Percentiles rank a stretch among this genome's conserved stretches.
These are phyloP conservation scores for Coluber constrictor DNA, from an alignment of 2,797 vertebrate genomes.

Conservation along the genomic window DNA sequence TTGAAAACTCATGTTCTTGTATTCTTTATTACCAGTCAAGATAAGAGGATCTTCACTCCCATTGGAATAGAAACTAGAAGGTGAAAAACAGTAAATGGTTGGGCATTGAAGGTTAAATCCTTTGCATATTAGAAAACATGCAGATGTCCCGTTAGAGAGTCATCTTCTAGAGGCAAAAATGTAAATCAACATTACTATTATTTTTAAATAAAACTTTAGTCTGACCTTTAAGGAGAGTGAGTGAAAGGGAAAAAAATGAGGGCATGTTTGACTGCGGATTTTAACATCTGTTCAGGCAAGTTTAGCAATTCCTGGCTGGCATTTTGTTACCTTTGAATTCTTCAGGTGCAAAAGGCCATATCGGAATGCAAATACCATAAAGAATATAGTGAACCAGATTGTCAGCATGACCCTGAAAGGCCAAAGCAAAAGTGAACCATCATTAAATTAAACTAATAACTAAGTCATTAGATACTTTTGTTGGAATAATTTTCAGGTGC, in stretches of 20 bases:
- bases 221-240: not conserved
- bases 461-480: not conserved
- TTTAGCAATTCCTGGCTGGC: not conserved
- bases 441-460: not conserved
- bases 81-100: not conserved
- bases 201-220: not conserved
- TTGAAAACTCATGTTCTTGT: slow-evolving; percentile 25
- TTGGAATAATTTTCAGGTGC: not conserved
- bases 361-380: not conserved
- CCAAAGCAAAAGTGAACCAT: not conserved
- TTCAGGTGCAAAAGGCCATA: slow-evolving; percentile 32
- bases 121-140: not conserved
- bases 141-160: slow-evolving; percentile 9
- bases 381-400: not conserved
- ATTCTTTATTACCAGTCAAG: slow-evolving; percentile 2
- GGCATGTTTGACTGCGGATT: not conserved
- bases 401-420: not conserved
- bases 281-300: slow-evolving; percentile 17
- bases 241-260: not conserved
- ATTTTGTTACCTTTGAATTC: slow-evolving; percentile 29
- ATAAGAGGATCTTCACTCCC: not conserved
- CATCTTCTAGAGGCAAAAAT: not conserved
- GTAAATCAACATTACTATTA: not conserved
- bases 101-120: slow-evolving; percentile 5
- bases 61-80: not conserved